Conservation (phyloP, 2,113 vertebrate genomes). For the Myotis lucifugus region DNA sequence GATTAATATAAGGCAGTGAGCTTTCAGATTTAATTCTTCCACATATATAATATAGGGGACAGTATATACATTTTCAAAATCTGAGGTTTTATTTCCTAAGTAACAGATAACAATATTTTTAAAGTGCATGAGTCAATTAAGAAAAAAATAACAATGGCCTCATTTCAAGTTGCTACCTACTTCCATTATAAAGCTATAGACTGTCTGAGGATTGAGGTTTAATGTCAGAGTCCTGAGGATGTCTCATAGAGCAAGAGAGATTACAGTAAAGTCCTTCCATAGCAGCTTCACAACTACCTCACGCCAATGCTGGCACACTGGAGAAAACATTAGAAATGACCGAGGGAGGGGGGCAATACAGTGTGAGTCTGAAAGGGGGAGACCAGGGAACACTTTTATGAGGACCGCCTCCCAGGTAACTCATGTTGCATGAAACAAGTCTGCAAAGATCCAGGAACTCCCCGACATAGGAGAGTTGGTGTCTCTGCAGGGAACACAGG, state of each 20-base stretch:
- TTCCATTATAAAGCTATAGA: conserved; percentile 33
- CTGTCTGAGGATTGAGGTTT: conserved; percentile 7
- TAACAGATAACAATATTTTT: conserved; percentile 60
- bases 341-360: background rate
- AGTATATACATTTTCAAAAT: conserved; percentile 46
- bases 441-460: background rate
- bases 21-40: conserved; percentile 21
- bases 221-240: conserved; percentile 38
- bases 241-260: background rate
- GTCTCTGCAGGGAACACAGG: background rate
- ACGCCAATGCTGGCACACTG: too few relatives aligned
- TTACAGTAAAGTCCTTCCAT: background rate
- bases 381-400: background rate
- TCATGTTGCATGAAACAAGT: background rate
- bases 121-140: conserved; percentile 62
- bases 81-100: conserved; percentile 54
- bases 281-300: background rate
- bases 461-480: background rate
- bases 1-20: conserved; percentile 12
- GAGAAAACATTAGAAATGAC: background rate
- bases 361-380: background rate
- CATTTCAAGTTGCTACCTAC: conserved; percentile 30
- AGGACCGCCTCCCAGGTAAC: background rate
- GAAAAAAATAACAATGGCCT: background rate
- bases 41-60: conserved; percentile 19